Conservation (phyloP, 2,888 invertebrate genomes). For the Meandrusa payeni region DNA sequence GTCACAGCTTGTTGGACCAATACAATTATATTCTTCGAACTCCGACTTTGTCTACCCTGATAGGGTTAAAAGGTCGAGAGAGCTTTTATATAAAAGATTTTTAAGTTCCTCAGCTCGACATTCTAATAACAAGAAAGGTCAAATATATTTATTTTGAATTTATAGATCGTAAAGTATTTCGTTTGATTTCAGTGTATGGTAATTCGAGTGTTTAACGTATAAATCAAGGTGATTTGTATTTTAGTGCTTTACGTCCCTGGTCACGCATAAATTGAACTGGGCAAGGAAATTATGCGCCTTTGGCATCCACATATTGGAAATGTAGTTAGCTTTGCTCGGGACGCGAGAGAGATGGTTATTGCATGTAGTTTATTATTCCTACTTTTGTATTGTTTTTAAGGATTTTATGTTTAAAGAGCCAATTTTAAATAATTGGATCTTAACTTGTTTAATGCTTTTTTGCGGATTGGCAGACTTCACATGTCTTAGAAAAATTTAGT, state of each 20-base stretch:
- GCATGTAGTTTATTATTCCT: conserved; percentile 12
- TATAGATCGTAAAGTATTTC: conserved; percentile 24
- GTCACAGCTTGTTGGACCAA: too few relatives aligned
- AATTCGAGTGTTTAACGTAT: conserved; percentile 32
- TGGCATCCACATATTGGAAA: conserved; percentile 32
- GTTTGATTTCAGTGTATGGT: conserved; percentile 30
- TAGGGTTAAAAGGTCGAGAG: too few relatives aligned
- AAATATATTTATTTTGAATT: conserved; percentile 15
- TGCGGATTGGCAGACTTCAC: too few relatives aligned
- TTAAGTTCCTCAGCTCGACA: too few relatives aligned
- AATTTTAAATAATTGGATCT: too few relatives aligned
- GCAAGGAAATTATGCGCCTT: conserved; percentile 50
- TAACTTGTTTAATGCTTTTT: too few relatives aligned
- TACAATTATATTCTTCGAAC: too few relatives aligned
- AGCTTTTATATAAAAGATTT: too few relatives aligned
- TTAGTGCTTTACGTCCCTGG: conserved; percentile 47
- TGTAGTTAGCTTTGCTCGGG: conserved; percentile 19
- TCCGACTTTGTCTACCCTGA: too few relatives aligned
- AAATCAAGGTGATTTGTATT: conserved; percentile 60
- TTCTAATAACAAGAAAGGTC: conserved; percentile 3
- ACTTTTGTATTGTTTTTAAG: conserved; percentile 6
- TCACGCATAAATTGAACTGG: conserved; percentile 52
- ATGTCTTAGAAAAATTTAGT: too few relatives aligned
- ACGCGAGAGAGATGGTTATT: conserved; percentile 22
- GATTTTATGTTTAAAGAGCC: too few relatives aligned